Evolutionary conservation across 2,888 invertebrate species (phyloP).

Genomic region (Philopedon plagiatum): DNA sequence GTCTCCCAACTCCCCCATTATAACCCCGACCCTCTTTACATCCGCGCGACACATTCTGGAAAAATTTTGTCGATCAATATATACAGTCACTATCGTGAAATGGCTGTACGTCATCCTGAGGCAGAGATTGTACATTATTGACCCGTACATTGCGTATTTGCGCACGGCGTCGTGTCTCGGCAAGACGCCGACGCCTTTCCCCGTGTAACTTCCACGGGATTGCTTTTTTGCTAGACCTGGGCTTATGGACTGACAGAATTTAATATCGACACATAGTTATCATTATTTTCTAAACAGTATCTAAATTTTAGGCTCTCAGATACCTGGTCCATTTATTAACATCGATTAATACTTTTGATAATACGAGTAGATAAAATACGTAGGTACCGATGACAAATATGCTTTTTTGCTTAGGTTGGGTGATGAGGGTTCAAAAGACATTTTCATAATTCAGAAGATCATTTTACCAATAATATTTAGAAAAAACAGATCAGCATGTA

Average conservation of each 20-base stretch:
- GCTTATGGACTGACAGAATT: constrained; percentile 25
- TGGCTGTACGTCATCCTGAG: constrained; percentile 29
- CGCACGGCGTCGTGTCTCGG: constrained; percentile 49
- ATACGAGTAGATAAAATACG: too few relatives aligned
- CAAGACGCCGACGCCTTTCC: constrained; percentile 31
- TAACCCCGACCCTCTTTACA: constrained; percentile 7
- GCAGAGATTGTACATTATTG: constrained; percentile 58
- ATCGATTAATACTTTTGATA: too few relatives aligned
- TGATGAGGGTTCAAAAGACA: too few relatives aligned
- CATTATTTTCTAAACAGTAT: neutral
- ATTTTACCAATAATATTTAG: too few relatives aligned
- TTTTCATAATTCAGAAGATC: too few relatives aligned
- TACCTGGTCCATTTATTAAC: too few relatives aligned
- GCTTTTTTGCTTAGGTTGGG: too few relatives aligned
- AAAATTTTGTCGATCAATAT: constrained; percentile 24
- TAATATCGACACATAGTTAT: constrained; percentile 6
- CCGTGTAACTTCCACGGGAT: constrained; percentile 33
- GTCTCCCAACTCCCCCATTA: neutral
- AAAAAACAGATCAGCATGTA: too few relatives aligned
- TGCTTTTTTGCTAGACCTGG: constrained; percentile 46
- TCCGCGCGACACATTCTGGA: constrained; percentile 11
- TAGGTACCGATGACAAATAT: too few relatives aligned
- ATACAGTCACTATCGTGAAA: constrained; percentile 24
- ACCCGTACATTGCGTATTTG: constrained; percentile 57
- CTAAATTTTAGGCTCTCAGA: neutral